Base-by-base conservation (phyloP, 2,888 invertebrate genomes). In the Xanthia togata region DNA sequence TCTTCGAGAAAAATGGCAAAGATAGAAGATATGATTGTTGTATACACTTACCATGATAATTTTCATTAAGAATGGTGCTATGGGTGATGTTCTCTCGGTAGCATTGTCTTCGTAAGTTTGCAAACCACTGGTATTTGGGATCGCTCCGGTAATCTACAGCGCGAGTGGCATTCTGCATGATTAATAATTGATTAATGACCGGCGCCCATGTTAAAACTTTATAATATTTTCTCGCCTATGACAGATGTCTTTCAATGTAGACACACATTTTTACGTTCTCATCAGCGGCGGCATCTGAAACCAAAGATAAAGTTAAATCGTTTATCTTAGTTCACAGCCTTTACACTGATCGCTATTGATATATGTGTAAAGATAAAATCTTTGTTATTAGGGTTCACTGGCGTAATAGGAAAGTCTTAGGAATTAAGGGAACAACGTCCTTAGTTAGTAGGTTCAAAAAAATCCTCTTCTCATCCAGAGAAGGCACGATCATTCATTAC, bases 281-380 rank as follows among this genome's bases (percentile, higher is more conserved):
- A 81, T 81, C 78, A 77, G 59, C 82, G 82, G 73, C 76, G 73
- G 72, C 87, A 90, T 85, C 90, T 90, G 89, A 83, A 90, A 88
- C 83, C 83, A 85, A 67, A 85, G 89, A 90, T 88, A 84, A 76
- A 83, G 84, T 87, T 85, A 86, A 79, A 81, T 68, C 63, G 64
- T 83, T 82, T 88, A 88, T 85, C 83, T 84, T 70, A 64, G 76
- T 80, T 85, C 63, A 84, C 73, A 76, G 62, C 73, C 57, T 81
- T 73, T 73, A 68, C 69, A 73, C 72, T 77, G 78, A 84, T 81
- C 78, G 65, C 69, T 73, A 83, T 81, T 76, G 75, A 78, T 78
- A 82, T 69, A 76, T 62, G 71, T 64, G 73, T 74, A 79, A 38
- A 78, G 79, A 78, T 87, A 78, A 82, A 76, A 75, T 86, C 47